Evolutionary conservation across 2,113 vertebrate species (phyloP), one percentile per base, ranked within the genome.

Genomic region (Burhinus oedicnemus): DNA sequence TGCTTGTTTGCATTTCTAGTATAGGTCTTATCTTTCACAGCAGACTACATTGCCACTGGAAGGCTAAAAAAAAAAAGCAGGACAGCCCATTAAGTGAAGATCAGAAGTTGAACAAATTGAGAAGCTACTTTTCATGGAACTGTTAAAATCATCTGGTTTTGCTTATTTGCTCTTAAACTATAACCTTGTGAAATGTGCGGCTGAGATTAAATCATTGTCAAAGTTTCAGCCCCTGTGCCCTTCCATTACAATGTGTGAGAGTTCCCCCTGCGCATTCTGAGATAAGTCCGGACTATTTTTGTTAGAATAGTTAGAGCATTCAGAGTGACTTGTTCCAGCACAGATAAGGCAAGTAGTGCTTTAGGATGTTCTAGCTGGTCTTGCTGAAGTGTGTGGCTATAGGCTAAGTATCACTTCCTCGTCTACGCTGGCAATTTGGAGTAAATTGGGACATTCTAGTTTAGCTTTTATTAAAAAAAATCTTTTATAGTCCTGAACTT

Each of bases 231-330:
- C 87, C 70, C 75, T 54, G 64, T 92, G 90, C 93, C 94, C 95
- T 96, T 96, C 91, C 76, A 95, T 79, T 45, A 55, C 57, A 78
- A 79, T 1, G 34, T 76, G 89, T 83, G 83, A 96, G 92, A 95
- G 93, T 90, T 93, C 79, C 76, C 90, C 72, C 54, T 89, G 91
- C 7, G 0, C 72, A 55, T 95, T 95, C 95, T 87, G 93, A 96
- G 94, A 95, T 96, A 97, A 96, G 94, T 97, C 87, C 71, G 92
- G 89, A 96, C 95, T 95, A 94, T 92, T 96, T 96, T 97, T 94
- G 84, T 95, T 90, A 80, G 95, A 90, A 90, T 70, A 89, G 90
- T 95, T 94, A 52, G 86, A 72, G 93, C 83, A 58, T 95, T 91
- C 92, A 93, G 91, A 94, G 79, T 38, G 1, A 93, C 96, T 96